Base-by-base conservation (phyloP, 2,113 vertebrate species). In the Austrofundulus limnaeus region DNA sequence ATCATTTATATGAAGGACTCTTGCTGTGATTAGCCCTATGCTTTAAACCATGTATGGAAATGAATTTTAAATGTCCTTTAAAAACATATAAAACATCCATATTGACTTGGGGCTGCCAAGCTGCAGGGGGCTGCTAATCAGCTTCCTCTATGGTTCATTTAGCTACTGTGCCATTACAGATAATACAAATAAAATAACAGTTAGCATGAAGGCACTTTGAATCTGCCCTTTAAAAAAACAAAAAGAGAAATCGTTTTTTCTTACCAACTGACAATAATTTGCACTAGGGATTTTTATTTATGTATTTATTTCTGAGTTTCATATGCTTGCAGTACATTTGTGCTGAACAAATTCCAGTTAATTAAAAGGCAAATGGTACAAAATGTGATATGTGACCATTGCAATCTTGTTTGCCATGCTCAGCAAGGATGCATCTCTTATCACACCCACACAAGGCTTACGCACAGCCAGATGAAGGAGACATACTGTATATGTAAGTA, bases 131-230 rank as follows among this genome's bases (percentile, higher is more conserved):
- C 61, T 78, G 77, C 85, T 90, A 89, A 90, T 89, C 85, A 88
- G 77, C 78, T 92, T 81, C 71, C 68, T 88, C 81, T 85, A 84
- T 83, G 88, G 82, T 90, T 85, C 87, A 88, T 91, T 91, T 91
- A 87, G 85, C 78, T 81, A 84, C 83, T 83, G 79, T 87, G 87
- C 81, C 85, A 88, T 92, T 89, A 91, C 87, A 88, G 85, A 90
- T 89, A 90, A 91, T 88, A 90, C 88, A 90, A 91, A 90, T 89
- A 90, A 91, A 92, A 90, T 79, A 88, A 90, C 80, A 78, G 82
- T 87, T 87, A 89, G 89, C 80, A 86, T 67, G 84, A 72, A 85
- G 75, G 72, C 84, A 78, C 74, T 85, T 82, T 84, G 62, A 82
- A 83, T 75, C 59, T 52, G 81, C 72, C 55, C 76, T 60, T 49